Evolutionary conservation across 1,140 invertebrate genomes (phyloP), one percentile per base, ranked within the genome.

Genomic region (Zaprionus africanus): DNA sequence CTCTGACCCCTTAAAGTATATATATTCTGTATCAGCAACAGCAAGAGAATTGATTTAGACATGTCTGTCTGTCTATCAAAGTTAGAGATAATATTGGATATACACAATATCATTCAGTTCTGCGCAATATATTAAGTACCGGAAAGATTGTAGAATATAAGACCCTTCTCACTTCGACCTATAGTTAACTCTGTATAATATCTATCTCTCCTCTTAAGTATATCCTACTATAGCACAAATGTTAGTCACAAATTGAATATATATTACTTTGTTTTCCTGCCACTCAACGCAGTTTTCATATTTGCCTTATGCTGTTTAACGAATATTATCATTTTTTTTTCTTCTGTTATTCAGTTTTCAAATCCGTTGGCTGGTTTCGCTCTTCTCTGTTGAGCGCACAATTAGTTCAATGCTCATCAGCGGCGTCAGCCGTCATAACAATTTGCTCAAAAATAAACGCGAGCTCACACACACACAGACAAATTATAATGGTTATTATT

Each of bases 351-450:
- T 43, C n/a, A 36, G 31, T 31, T 46, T 41, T 60, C 43, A 58
- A 64, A 66, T 54, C 72, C 58, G 54, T 57, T 76, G 68, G 46
- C 67, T 76, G 38, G 22, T 79, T 70, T 75, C 19, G 65, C 76
- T 76, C 46, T 51, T 70, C 65, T 59, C 73, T 64, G 69, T 88
- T 88, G 84, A 88, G 84, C 78, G 84, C 75, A 88, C 84, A 88
- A 88, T 88, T 81, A 81, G 84, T 88, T 88, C 84, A 88, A 88
- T 83, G 84, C 81, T 83, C 81, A 88, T 65, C 78, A 58, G 41
- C n/a, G 68, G 15, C 57, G 51, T 56, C 58, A 65, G 15, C 46
- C 76, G 81, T 66, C 79, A 88, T 84, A 88, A 84, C 84, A 88
- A 88, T 84, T 88, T 88, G 80, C 65, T 68, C 66, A 63, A 59